Percentiles rank a stretch among this genome's conserved stretches.
Conservation (phyloP, 2,888 invertebrate species). For the Lasius platythorax region DNA sequence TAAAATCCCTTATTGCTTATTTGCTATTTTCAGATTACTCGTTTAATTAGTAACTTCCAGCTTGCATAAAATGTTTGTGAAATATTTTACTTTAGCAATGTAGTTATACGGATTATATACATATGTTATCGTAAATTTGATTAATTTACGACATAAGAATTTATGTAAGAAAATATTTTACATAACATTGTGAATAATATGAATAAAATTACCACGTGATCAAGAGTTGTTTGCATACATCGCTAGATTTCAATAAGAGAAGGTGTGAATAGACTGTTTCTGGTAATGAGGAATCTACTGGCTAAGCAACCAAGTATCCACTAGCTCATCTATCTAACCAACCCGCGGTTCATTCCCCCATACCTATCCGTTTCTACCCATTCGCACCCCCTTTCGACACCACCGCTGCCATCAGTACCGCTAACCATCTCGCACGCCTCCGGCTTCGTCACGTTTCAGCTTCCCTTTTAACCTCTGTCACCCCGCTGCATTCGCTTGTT, state of each 20-base stretch:
- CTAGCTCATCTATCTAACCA: conserved; percentile 75
- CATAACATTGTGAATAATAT: not conserved
- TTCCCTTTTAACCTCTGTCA: conserved; percentile 80
- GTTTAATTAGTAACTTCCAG: too few species aligned
- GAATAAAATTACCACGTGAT: conserved; percentile 11
- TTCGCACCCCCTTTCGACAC: conserved; percentile 66
- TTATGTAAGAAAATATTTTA: not conserved
- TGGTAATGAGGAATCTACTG: conserved; percentile 81
- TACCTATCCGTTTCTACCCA: conserved; percentile 77
- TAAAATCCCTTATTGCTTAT: too few species aligned
- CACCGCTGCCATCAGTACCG: conserved; percentile 58
- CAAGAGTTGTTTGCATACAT: conserved; percentile 71
- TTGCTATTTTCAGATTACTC: too few species aligned
- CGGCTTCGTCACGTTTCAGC: conserved; percentile 77
- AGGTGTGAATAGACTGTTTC: conserved; percentile 81
- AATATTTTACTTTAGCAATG: too few species aligned
- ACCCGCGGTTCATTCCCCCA: conserved; percentile 74
- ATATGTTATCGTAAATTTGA: too few species aligned
- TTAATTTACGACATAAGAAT: too few species aligned
- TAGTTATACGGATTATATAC: too few species aligned
- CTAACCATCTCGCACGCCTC: conserved; percentile 68
- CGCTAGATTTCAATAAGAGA: conserved; percentile 69
- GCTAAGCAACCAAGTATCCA: conserved; percentile 79
- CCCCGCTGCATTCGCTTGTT: conserved; percentile 51
- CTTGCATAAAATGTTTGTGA: too few species aligned